Evolutionary conservation across 2,888 invertebrate genomes (phyloP).

Genomic region (Unio delphinus): DNA sequence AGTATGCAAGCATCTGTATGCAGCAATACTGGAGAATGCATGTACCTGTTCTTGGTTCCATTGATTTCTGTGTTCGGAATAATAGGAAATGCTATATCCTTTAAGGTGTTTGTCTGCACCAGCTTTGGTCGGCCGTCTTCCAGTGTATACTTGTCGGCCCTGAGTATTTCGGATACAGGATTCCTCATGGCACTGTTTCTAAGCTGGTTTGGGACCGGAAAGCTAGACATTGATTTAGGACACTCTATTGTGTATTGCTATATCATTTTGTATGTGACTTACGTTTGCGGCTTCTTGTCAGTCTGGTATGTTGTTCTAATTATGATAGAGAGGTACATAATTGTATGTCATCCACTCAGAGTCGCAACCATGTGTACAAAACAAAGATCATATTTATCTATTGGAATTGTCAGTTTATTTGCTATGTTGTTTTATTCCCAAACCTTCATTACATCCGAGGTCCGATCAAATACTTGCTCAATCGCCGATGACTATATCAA

Average conservation of each 20-base stretch:
- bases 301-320: constrained; percentile 91
- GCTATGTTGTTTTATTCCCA: constrained; percentile 52
- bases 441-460: constrained; percentile 49
- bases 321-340: constrained; percentile 87
- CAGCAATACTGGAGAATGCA: constrained; percentile 68
- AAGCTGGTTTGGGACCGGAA: constrained; percentile 47
- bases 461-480: constrained; percentile 24
- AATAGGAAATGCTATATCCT: constrained; percentile 82
- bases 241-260: constrained; percentile 15
- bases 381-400: constrained; percentile 36
- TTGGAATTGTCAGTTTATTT: constrained; percentile 29
- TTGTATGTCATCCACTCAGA: constrained; percentile 83
- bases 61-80: constrained; percentile 80
- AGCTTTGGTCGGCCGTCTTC: constrained; percentile 83
- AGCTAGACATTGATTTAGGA: constrained; percentile 10
- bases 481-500: constrained; percentile 27
- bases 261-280: constrained; percentile 65
- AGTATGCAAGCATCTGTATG: constrained; percentile 72
- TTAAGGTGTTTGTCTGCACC: constrained; percentile 82
- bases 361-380: constrained; percentile 51
- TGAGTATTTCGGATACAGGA: constrained; percentile 84
- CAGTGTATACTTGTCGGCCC: constrained; percentile 83
- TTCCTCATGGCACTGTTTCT: constrained; percentile 79
- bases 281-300: constrained; percentile 83
- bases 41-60: constrained; percentile 71